Evolutionary conservation across 2,113 vertebrate species (phyloP).

Genomic region (Cryptotis parvus): DNA sequence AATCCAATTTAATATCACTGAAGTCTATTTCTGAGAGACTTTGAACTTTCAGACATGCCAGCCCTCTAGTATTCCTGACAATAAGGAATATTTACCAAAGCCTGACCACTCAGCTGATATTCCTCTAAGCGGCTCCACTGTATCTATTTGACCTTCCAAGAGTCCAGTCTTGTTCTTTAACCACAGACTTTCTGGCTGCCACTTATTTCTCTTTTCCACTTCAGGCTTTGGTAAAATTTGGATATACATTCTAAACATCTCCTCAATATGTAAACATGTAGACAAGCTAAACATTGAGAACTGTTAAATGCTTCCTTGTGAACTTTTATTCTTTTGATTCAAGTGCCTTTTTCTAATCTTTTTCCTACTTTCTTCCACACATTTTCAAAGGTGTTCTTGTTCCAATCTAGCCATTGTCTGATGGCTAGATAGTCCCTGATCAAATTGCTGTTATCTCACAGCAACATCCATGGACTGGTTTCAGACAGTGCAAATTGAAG

Average conservation of each 20-base stretch:
- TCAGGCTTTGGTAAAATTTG: slow-evolving; percentile 28
- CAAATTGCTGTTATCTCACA: no score
- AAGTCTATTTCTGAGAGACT: neutral
- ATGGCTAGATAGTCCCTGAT: no score
- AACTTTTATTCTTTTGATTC: neutral
- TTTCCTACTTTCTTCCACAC: neutral
- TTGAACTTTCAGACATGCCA: neutral
- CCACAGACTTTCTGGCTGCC: neutral
- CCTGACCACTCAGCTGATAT: neutral
- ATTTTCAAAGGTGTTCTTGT: neutral
- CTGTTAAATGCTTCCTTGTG: neutral
- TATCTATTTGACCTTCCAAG: neutral
- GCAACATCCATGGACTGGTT: neutral
- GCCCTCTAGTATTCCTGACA: neutral
- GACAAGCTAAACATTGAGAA: neutral
- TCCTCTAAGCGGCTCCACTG: neutral
- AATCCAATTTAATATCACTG: neutral
- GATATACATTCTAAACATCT: neutral
- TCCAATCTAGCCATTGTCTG: no score
- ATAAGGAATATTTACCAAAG: no score
- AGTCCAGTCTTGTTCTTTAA: neutral
- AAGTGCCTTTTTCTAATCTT: neutral
- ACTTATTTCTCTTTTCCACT: neutral
- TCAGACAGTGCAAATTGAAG: neutral
- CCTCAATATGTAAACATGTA: slow-evolving; percentile 11